phyloP scores from a whole-genome alignment of 2,797 vertebrate genomes.

The Argentina silus region DNA sequence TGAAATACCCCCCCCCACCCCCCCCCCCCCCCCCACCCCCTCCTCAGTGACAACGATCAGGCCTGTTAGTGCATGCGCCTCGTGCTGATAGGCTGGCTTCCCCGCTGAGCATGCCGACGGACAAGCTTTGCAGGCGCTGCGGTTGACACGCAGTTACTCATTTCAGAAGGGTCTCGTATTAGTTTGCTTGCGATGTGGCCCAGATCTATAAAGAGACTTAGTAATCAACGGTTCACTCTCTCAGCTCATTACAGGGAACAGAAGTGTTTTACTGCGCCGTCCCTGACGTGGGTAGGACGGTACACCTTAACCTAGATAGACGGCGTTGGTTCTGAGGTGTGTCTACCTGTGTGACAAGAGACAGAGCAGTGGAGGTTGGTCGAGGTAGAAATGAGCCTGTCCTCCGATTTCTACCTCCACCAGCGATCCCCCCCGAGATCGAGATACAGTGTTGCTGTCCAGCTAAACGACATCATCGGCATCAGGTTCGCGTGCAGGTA shows the following conservation, averaged over 20 bases:
- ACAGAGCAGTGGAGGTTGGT: too few species aligned
- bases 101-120: conserved; percentile 33
- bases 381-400: too few species aligned
- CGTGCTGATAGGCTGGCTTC: conserved; percentile 24
- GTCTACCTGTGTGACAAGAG: not conserved
- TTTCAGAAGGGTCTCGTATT: not conserved
- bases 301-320: not conserved
- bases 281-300: not conserved
- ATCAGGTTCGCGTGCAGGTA: too few species aligned
- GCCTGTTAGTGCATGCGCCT: conserved; percentile 31
- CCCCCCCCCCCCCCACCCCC: not conserved
- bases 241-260: conserved; percentile 11
- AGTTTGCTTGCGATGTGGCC: conserved; percentile 1
- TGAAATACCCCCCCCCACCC: conserved; percentile 5
- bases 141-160: not conserved
- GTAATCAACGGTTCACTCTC: conserved; percentile 4
- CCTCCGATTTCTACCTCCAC: too few species aligned
- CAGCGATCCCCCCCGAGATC: too few species aligned
- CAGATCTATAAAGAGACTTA: conserved; percentile 12
- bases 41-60: conserved; percentile 7
- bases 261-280: not conserved
- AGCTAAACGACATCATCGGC: too few species aligned
- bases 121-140: conserved; percentile 20
- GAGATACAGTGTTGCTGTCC: too few species aligned
- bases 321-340: not conserved